Conservation (phyloP, 2,888 invertebrate species). For the Machimus rusticus region DNA sequence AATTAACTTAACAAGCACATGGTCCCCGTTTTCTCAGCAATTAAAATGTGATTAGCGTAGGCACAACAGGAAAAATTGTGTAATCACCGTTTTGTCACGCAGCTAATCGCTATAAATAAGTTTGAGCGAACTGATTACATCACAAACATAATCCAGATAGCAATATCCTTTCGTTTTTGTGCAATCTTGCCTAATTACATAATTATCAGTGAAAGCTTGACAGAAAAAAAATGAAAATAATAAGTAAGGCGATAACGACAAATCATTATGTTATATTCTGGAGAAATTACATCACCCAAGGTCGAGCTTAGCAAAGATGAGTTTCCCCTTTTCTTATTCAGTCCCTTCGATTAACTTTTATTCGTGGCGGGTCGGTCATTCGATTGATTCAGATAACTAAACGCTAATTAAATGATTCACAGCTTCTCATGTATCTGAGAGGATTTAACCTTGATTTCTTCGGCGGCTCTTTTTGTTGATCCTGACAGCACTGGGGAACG, state of each 20-base stretch:
- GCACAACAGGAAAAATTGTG: not conserved
- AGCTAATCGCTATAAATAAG: not conserved
- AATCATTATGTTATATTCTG: not conserved
- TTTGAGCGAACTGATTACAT: not conserved
- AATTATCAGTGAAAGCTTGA: slow-evolving; percentile 44
- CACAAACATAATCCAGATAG: not conserved
- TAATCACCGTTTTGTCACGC: not conserved
- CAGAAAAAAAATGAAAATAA: not conserved
- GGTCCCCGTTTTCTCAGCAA: not conserved
- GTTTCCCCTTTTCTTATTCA: not conserved
- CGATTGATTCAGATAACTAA: slow-evolving; percentile 1
- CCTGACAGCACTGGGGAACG: not conserved
- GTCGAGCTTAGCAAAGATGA: not conserved
- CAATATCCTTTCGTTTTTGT: not conserved
- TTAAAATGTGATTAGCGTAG: not conserved
- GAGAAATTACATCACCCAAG: not conserved
- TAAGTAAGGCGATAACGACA: not conserved
- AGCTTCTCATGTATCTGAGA: not conserved
- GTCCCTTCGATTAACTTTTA: slow-evolving; percentile 27
- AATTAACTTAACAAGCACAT: not conserved
- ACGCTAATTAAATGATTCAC: slow-evolving; percentile 36
- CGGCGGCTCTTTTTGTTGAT: not conserved
- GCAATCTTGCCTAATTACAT: slow-evolving; percentile 43
- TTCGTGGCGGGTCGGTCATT: slow-evolving; percentile 1
- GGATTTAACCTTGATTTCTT: slow-evolving; percentile 4